A percentile compares a stretch with the other conserved stretches of the same genome.
phyloP scores from a whole-genome alignment of 2,797 vertebrate genomes.

The Clarias platycephalus region DNA sequence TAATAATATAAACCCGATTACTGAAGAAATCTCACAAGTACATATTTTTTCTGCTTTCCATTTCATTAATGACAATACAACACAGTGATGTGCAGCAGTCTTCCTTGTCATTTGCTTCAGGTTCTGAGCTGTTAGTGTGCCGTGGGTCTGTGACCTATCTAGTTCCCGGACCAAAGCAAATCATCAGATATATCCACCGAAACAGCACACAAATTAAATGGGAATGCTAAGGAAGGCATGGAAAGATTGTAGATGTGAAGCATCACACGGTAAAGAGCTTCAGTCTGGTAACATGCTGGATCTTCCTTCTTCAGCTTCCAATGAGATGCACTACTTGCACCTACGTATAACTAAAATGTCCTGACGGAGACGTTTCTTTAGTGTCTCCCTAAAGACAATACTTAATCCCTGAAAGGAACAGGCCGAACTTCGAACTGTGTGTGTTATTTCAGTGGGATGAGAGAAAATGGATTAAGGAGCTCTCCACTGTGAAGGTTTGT shows the following conservation, averaged over 20 bases:
- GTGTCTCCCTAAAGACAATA: not conserved
- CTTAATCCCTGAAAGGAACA: not conserved
- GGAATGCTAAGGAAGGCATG: constrained; percentile 23
- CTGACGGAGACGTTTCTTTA: not conserved
- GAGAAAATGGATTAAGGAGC: constrained; percentile 30
- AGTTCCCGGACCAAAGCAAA: constrained; percentile 39
- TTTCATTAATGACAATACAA: not conserved
- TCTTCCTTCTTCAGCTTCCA: not conserved
- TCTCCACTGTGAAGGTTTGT: constrained; percentile 38
- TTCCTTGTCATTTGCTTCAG: not conserved
- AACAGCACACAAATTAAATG: constrained; percentile 38
- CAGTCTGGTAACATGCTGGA: constrained; percentile 15
- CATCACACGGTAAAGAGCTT: constrained; percentile 28
- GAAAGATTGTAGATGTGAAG: constrained; percentile 14
- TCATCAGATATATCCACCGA: constrained; percentile 40
- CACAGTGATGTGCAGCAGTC: not conserved
- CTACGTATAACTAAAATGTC: not conserved
- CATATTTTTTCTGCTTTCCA: not conserved
- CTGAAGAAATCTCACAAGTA: no score
- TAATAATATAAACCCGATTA: not conserved
- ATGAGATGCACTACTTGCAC: not conserved
- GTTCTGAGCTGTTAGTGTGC: constrained; percentile 4
- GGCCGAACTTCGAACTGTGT: not conserved
- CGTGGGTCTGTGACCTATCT: constrained; percentile 47
- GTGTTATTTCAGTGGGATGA: constrained; percentile 8